Percentiles rank a stretch among this genome's conserved stretches.
Evolutionary conservation across 1,140 invertebrate species (phyloP).

Genomic region (Lepidurus apus): DNA sequence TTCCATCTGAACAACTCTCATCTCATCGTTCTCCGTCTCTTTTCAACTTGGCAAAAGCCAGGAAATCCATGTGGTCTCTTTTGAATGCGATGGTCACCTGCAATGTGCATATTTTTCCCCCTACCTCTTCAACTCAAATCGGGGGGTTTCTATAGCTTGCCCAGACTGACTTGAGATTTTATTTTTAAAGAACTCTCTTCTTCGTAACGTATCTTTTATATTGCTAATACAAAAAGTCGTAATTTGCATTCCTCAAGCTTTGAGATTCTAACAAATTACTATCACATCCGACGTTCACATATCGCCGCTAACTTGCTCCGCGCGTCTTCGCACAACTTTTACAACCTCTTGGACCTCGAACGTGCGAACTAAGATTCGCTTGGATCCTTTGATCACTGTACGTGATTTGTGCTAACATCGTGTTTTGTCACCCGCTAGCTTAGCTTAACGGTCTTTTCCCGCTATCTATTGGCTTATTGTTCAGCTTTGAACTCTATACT

Average conservation of each 20-base stretch:
- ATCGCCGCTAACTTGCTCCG: neutral
- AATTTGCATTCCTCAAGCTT: conserved; percentile 12
- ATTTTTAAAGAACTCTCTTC: neutral
- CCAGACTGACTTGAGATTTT: neutral
- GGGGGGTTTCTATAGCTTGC: neutral
- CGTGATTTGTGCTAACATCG: too few relatives aligned
- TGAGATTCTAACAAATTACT: neutral
- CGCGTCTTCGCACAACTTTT: conserved; percentile 10
- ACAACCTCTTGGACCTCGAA: neutral
- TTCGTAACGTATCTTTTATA: neutral
- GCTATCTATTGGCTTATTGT: too few relatives aligned
- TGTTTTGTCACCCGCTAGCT: too few relatives aligned
- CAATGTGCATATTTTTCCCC: neutral
- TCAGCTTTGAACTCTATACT: too few relatives aligned
- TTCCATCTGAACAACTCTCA: neutral
- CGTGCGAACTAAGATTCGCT: neutral
- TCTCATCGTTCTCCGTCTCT: neutral
- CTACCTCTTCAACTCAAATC: neutral
- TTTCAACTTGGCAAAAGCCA: neutral
- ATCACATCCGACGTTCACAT: conserved; percentile 21
- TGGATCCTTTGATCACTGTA: too few relatives aligned
- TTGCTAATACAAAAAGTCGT: neutral
- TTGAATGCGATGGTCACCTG: neutral
- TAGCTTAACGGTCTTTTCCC: too few relatives aligned
- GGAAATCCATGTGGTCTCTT: neutral